Percentiles rank a stretch among this genome's conserved stretches.
These are phyloP conservation scores for Seriola dumerili DNA, from an alignment of 2,113 vertebrate species.

Conservation along the genomic window DNA sequence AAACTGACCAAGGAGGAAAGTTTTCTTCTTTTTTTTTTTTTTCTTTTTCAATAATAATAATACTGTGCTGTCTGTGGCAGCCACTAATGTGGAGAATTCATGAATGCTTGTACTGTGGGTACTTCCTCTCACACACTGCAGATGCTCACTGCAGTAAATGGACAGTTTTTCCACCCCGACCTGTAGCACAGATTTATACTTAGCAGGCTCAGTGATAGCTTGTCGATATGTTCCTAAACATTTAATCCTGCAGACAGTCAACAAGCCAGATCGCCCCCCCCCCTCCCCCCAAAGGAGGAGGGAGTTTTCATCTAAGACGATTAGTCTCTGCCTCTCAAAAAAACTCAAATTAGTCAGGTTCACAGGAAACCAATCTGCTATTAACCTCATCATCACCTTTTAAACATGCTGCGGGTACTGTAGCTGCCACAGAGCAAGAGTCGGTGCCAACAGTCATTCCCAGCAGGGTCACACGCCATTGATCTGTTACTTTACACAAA, in stretches of 20 bases:
- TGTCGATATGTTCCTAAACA: not conserved
- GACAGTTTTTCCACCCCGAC: not conserved
- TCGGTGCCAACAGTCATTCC: not conserved
- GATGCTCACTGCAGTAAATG: not conserved
- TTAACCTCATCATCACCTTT: not conserved
- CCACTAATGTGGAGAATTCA: not conserved
- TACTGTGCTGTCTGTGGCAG: not conserved
- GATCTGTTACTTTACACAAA: not conserved
- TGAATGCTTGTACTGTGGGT: constrained; percentile 26
- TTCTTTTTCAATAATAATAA: not conserved
- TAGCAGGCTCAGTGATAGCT: not conserved
- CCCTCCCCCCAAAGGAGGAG: too few relatives aligned
- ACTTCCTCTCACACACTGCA: not conserved
- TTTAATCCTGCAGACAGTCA: constrained; percentile 10
- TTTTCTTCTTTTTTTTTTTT: not conserved
- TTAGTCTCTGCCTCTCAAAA: not conserved
- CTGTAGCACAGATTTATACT: not conserved
- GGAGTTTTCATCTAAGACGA: not conserved
- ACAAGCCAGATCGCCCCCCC: not conserved
- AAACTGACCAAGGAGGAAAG: constrained; percentile 44
- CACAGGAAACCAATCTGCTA: constrained; percentile 5
- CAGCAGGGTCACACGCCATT: not conserved
- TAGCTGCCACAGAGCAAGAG: not conserved
- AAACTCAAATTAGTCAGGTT: not conserved
- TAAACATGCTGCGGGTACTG: not conserved